phyloP scores from a whole-genome alignment of 1,140 invertebrate species.

The Rhagoletis zephyria region DNA sequence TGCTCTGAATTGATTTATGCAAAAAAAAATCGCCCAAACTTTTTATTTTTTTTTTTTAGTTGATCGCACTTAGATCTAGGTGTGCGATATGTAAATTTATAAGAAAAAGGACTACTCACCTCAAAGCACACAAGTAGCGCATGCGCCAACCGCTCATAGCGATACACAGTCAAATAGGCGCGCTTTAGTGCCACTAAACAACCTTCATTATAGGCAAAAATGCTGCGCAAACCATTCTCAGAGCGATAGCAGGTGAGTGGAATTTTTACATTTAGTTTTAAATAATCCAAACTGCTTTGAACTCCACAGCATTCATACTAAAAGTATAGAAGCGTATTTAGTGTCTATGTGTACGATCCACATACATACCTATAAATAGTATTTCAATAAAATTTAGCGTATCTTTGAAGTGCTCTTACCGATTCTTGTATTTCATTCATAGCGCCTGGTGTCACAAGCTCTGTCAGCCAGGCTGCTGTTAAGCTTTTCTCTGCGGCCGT shows the following conservation, averaged over 20 bases:
- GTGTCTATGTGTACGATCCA: too few species aligned
- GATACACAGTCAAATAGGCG: slow-evolving; percentile 64
- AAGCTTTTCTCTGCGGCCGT: slow-evolving; percentile 63
- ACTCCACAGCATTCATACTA: slow-evolving; percentile 69
- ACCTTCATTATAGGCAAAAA: slow-evolving; percentile 62
- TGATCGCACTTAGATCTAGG: too few species aligned
- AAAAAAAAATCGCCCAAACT: too few species aligned
- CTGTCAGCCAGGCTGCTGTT: slow-evolving; percentile 65
- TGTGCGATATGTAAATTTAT: too few species aligned
- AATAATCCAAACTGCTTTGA: slow-evolving; percentile 63
- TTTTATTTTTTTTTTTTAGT: too few species aligned
- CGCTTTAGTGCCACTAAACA: slow-evolving; percentile 64
- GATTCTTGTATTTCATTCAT: slow-evolving; percentile 64
- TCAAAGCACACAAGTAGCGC: slow-evolving; percentile 66
- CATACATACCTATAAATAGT: neutral
- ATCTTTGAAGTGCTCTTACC: slow-evolving; percentile 54
- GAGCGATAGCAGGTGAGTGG: slow-evolving; percentile 66
- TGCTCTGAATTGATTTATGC: too few species aligned
- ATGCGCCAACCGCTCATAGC: slow-evolving; percentile 64
- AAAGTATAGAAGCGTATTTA: neutral
- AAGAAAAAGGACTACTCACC: slow-evolving; percentile 57
- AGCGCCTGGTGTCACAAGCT: slow-evolving; percentile 63
- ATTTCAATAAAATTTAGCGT: neutral
- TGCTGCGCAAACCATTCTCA: slow-evolving; percentile 62
- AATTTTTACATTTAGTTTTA: slow-evolving; percentile 59